A percentile compares a stretch with the other conserved stretches of the same genome.
Evolutionary conservation across 2,113 vertebrate genomes (phyloP).

Genomic region (Urocitellus parryii): DNA sequence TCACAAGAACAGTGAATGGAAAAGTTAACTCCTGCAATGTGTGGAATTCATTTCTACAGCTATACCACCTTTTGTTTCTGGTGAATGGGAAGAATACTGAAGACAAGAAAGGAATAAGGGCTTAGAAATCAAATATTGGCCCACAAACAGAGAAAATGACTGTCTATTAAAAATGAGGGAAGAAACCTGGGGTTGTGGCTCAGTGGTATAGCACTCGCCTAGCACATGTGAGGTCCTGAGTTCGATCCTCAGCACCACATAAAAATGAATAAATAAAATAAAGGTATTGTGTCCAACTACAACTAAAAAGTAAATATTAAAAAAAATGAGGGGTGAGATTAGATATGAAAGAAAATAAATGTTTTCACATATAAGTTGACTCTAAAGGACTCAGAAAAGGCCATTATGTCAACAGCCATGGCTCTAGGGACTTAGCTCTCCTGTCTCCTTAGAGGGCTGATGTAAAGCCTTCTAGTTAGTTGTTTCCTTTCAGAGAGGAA

Average conservation of each 20-base stretch:
- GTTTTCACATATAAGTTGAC: not conserved
- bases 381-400: slow-evolving; percentile 19
- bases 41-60: not conserved
- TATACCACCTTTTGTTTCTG: not conserved
- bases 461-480: not conserved
- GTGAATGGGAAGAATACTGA: not conserved
- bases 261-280: too few relatives aligned
- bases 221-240: too few relatives aligned
- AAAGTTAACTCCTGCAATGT: not conserved
- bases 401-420: not conserved
- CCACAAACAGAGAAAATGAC: not conserved
- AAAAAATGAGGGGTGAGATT: not conserved
- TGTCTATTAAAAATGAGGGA: not conserved
- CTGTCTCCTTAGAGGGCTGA: not conserved
- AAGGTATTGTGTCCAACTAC: too few relatives aligned
- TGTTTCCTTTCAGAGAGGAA: not conserved
- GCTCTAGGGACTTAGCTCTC: slow-evolving; percentile 2
- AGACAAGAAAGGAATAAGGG: not conserved
- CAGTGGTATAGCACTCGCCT: too few relatives aligned
- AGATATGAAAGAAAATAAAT: not conserved
- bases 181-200: too few relatives aligned
- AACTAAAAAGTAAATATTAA: too few relatives aligned
- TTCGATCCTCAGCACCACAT: too few relatives aligned
- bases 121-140: not conserved
- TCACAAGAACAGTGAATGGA: not conserved